Percentiles rank a stretch among this genome's conserved stretches.
These are phyloP conservation scores for Diacarnus erythraeanus DNA, from an alignment of 37 sponge, comb jelly and placozoan genomes.

Conservation along the genomic window DNA sequence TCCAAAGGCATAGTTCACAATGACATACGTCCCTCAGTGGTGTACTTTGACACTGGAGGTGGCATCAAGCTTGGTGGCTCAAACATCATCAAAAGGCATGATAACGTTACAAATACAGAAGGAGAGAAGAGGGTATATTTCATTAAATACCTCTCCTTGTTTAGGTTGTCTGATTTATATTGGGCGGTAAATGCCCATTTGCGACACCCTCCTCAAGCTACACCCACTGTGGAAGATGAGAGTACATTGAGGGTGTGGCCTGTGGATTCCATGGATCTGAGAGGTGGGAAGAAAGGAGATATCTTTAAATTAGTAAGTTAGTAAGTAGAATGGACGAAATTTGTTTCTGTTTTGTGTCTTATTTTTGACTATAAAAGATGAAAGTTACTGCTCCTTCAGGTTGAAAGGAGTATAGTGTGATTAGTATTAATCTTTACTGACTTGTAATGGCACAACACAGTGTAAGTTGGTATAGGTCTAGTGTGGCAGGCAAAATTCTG, in stretches of 20 bases:
- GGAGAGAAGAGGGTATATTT: background rate
- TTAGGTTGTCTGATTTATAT: constrained; percentile 68
- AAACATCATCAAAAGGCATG: constrained; percentile 62
- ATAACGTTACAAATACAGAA: background rate
- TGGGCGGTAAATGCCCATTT: constrained; percentile 25
- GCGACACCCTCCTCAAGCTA: background rate
- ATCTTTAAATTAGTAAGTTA: constrained; percentile 70
- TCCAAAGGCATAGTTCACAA: constrained; percentile 81
- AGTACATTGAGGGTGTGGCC: constrained; percentile 41
- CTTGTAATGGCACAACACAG: too few species aligned
- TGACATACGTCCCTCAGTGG: constrained; percentile 64
- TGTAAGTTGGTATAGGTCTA: too few species aligned
- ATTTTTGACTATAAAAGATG: too few species aligned
- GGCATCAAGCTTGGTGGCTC: constrained; percentile 58
- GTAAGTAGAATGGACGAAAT: background rate
- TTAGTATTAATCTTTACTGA: too few species aligned
- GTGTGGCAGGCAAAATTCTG: too few species aligned
- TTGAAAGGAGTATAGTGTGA: too few species aligned
- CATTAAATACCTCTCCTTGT: background rate
- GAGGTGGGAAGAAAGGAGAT: constrained; percentile 85
- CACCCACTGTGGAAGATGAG: constrained; percentile 19
- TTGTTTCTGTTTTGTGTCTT: too few species aligned
- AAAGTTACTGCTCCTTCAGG: too few species aligned
- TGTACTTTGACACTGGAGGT: constrained; percentile 59
- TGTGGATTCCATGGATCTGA: constrained; percentile 8